Evolutionary conservation across 2,888 invertebrate species (phyloP).

Genomic region (Platerodrilus igneus): DNA sequence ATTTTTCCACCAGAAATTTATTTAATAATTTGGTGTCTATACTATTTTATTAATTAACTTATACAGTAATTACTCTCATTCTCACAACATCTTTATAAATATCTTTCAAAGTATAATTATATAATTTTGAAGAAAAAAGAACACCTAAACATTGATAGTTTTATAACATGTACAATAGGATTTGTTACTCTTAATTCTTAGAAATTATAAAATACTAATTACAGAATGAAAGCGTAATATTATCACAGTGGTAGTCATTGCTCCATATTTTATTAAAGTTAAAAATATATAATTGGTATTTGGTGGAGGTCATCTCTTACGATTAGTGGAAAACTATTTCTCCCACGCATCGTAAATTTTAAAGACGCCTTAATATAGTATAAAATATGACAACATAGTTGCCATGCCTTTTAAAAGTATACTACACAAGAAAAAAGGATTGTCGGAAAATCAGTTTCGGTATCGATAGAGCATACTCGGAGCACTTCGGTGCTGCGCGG

Average conservation of each 20-base stretch:
- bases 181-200: conserved; percentile 41
- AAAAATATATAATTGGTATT: conserved; percentile 14
- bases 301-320: conserved; percentile 12
- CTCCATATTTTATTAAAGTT: conserved; percentile 41
- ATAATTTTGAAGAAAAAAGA: conserved; percentile 34
- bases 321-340: conserved; percentile 8
- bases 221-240: conserved; percentile 51
- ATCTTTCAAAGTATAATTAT: conserved; percentile 20
- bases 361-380: background rate
- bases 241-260: conserved; percentile 52
- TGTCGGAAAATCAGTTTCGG: conserved; percentile 42
- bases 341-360: conserved; percentile 11
- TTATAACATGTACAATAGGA: conserved; percentile 42
- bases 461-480: conserved; percentile 53
- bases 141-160: conserved; percentile 42
- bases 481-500: conserved; percentile 60
- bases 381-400: conserved; percentile 17
- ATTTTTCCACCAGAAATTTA: conserved; percentile 20
- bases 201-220: conserved; percentile 45
- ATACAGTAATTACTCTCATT: conserved; percentile 62
- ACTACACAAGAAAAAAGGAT: conserved; percentile 32
- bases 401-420: conserved; percentile 18
- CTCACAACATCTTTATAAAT: conserved; percentile 23
- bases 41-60: conserved; percentile 61
- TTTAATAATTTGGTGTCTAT: conserved; percentile 37